Evolutionary conservation across 2,888 invertebrate genomes (phyloP).

Genomic region (Andrena dorsata): DNA sequence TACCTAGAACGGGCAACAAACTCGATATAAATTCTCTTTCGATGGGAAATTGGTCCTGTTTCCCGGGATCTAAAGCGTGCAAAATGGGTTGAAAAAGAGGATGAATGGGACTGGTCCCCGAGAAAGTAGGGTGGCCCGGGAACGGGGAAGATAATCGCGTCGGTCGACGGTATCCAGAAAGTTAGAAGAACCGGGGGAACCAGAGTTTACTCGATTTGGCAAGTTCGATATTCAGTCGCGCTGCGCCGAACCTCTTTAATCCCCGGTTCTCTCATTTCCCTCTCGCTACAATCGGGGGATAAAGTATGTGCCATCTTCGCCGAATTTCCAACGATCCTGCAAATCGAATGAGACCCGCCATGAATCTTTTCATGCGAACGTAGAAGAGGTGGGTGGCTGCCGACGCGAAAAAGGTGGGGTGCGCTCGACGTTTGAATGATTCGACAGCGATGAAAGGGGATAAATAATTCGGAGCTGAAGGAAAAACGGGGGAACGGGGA

Average conservation of each 20-base stretch:
- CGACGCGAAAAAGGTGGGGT: constrained; percentile 25
- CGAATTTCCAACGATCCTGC: constrained; percentile 74
- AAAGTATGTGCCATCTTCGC: constrained; percentile 52
- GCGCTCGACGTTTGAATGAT: constrained; percentile 35
- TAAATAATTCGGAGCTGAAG: constrained; percentile 3
- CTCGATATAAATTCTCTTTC: constrained; percentile 19
- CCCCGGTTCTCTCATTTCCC: constrained; percentile 19
- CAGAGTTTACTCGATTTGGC: constrained; percentile 70
- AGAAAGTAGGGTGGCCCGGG: neutral
- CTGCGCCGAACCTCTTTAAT: constrained; percentile 16
- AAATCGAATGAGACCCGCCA: constrained; percentile 76
- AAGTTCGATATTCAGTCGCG: constrained; percentile 62
- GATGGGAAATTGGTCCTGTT: constrained; percentile 25
- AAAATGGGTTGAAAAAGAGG: constrained; percentile 27
- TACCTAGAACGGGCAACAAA: constrained; percentile 9
- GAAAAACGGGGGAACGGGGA: neutral
- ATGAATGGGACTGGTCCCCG: constrained; percentile 1
- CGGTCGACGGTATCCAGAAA: constrained; percentile 44
- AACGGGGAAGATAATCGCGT: constrained; percentile 49
- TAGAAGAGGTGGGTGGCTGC: constrained; percentile 19
- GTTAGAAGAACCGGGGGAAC: constrained; percentile 64
- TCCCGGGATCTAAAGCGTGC: constrained; percentile 19
- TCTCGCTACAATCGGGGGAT: constrained; percentile 3
- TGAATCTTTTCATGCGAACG: constrained; percentile 72
- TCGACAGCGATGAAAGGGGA: neutral